Percentiles rank a stretch among this genome's conserved stretches.
Conservation (phyloP, 53 echinoderm and acorn worm genomes). For the Luidia sarsii region DNA sequence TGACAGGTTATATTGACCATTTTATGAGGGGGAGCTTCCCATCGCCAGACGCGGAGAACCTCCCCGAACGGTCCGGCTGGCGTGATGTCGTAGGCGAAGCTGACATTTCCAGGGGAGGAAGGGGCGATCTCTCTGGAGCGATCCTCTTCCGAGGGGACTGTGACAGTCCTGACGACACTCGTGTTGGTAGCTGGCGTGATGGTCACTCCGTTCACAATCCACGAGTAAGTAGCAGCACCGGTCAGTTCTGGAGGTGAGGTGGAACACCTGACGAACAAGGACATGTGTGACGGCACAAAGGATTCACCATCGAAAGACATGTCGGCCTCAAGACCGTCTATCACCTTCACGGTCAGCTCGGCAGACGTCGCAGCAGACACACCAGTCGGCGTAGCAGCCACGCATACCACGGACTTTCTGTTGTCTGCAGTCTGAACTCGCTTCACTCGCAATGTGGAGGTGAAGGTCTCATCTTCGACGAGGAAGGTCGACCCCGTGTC, state of each 20-base stretch:
- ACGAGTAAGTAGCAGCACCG: neutral
- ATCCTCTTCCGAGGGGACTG: too few relatives aligned
- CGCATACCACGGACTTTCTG: neutral
- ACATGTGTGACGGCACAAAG: neutral
- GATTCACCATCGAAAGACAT: neutral
- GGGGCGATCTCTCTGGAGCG: too few relatives aligned
- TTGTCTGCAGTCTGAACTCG: neutral
- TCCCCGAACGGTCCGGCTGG: neutral
- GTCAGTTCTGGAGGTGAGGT: slow-evolving; percentile 2
- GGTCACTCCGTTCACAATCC: neutral
- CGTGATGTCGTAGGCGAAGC: neutral
- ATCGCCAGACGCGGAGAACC: neutral
- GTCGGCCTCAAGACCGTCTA: neutral
- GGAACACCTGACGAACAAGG: slow-evolving; percentile 14
- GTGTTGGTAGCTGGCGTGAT: neutral
- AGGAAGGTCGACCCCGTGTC: neutral
- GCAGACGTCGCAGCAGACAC: slow-evolving; percentile 9
- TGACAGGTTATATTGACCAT: slow-evolving; percentile 26
- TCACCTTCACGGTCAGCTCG: neutral
- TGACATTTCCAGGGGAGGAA: slow-evolving; percentile 1
- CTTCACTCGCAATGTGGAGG: slow-evolving; percentile 11
- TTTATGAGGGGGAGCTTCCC: neutral
- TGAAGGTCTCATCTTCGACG: neutral
- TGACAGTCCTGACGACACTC: neutral
- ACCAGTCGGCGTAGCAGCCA: slow-evolving; percentile 6